Conservation (phyloP, 2,888 invertebrate species). For the Eledone cirrhosa region DNA sequence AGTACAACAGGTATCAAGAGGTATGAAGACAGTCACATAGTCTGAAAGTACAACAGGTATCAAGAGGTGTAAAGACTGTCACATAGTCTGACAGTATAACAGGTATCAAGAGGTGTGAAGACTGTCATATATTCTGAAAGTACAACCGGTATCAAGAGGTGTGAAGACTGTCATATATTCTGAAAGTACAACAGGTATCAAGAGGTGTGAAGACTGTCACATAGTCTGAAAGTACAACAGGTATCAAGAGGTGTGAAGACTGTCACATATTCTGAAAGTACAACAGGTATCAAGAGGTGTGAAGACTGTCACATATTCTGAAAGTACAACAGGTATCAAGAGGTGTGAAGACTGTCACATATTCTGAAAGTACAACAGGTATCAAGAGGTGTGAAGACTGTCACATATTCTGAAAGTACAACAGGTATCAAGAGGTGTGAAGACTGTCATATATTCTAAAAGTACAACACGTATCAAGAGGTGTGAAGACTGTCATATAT, state of each 20-base stretch:
- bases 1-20: conserved; percentile 50
- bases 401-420: conserved; percentile 75
- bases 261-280: conserved; percentile 77
- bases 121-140: conserved; percentile 78
- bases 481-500: conserved; percentile 86
- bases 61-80: conserved; percentile 81
- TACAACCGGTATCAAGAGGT: conserved; percentile 67
- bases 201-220: conserved; percentile 84
- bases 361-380: conserved; percentile 66
- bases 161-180: conserved; percentile 83
- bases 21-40: conserved; percentile 86
- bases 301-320: conserved; percentile 82
- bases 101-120: conserved; percentile 73
- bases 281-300: conserved; percentile 69
- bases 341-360: conserved; percentile 84
- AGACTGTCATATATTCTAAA: conserved; percentile 81
- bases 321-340: not conserved
- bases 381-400: conserved; percentile 76
- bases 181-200: conserved; percentile 29
- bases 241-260: conserved; percentile 74
- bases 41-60: conserved; percentile 38
- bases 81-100: conserved; percentile 70
- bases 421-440: conserved; percentile 70
- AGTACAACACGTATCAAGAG: conserved; percentile 76
- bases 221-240: conserved; percentile 67